These are phyloP conservation scores for Margarornis squamiger DNA, from an alignment of 2,797 vertebrate species.

Conservation along the genomic window DNA sequence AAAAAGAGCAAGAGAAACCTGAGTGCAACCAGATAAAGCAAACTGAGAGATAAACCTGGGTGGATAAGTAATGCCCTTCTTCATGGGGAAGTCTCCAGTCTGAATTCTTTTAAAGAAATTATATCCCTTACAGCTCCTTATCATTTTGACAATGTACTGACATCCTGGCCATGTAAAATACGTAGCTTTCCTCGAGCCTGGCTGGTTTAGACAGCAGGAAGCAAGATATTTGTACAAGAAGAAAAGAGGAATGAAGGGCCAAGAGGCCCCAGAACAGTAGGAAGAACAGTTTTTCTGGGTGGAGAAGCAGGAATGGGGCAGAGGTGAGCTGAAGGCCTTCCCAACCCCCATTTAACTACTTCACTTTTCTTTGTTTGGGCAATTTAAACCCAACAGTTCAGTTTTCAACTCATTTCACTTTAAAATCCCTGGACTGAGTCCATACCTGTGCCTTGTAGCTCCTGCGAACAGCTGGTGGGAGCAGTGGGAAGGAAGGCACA, in stretches of 20 bases:
- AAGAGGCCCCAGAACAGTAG: slow-evolving; percentile 20
- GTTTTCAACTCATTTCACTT: neutral
- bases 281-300: slow-evolving; percentile 8
- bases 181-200: neutral
- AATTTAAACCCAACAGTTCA: neutral
- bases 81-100: neutral
- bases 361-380: neutral
- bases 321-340: neutral
- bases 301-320: neutral
- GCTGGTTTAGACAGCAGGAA: slow-evolving; percentile 31
- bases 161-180: slow-evolving; percentile 21
- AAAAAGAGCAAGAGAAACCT: neutral
- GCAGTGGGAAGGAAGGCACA: neutral
- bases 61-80: neutral
- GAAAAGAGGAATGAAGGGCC: slow-evolving; percentile 38
- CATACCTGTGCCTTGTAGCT: neutral
- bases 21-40: neutral
- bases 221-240: slow-evolving; percentile 53
- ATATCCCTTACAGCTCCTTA: neutral
- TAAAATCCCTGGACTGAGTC: neutral
- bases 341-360: neutral
- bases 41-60: neutral
- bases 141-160: slow-evolving; percentile 22
- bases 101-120: slow-evolving; percentile 16
- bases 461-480: neutral